phyloP scores from a whole-genome alignment of 2,113 vertebrate genomes.

The Pelvicachromis taeniatus region DNA sequence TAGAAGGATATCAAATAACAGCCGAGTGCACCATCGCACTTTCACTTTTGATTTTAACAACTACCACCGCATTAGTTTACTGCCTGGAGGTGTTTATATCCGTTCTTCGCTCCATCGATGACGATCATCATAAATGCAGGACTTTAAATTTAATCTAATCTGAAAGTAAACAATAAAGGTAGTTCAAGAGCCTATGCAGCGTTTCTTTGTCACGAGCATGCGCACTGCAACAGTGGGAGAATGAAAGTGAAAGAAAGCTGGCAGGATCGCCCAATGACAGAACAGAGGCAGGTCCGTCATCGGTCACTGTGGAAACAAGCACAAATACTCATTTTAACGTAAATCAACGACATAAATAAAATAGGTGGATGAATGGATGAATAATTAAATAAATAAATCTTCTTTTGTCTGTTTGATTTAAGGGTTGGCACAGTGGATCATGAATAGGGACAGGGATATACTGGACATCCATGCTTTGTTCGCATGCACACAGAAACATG shows the following conservation, averaged over 20 bases:
- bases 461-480: background rate
- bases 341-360: accelerated
- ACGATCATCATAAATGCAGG: background rate
- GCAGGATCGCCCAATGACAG: background rate
- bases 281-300: background rate
- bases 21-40: background rate
- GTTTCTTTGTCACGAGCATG: accelerated
- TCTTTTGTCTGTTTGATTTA: background rate
- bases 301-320: background rate
- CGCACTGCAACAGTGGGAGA: background rate
- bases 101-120: background rate
- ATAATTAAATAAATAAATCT: background rate
- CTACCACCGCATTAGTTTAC: background rate
- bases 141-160: background rate
- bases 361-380: accelerated
- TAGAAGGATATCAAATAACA: background rate
- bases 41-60: slow-evolving; percentile 69
- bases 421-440: accelerated
- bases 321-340: background rate
- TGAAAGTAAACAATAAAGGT: background rate
- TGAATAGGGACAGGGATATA: background rate
- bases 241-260: background rate
- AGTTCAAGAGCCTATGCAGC: background rate
- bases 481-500: accelerated
- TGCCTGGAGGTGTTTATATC: background rate